Evolutionary conservation across 2,113 vertebrate species (phyloP).

Genomic region (Motacilla tschutschensis): DNA sequence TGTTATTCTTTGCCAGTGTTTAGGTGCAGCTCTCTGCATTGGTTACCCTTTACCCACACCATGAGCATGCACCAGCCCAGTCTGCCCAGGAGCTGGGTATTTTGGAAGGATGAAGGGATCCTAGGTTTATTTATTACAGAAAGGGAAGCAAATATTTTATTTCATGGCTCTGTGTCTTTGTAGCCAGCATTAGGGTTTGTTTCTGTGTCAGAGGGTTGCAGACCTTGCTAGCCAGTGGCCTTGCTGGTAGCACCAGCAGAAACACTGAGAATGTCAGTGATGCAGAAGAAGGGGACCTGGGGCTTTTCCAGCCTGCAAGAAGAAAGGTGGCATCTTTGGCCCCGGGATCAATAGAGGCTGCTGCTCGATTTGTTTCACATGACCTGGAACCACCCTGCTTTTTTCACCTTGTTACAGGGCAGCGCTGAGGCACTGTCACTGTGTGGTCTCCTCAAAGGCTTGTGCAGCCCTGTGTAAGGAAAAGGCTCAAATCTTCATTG

Average conservation of each 20-base stretch:
- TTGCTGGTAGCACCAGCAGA: neutral
- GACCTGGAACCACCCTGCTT: neutral
- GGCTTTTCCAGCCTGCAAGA: neutral
- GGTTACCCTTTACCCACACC: neutral
- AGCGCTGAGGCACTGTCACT: neutral
- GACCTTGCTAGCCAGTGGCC: neutral
- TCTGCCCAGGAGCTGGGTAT: neutral
- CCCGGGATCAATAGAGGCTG: neutral
- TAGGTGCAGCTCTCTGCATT: neutral
- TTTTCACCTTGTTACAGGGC: neutral
- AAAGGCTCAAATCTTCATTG: neutral
- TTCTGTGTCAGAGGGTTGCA: neutral
- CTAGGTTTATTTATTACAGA: neutral
- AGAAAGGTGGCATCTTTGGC: rapidly evolving
- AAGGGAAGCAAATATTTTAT: neutral
- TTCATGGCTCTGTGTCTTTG: neutral
- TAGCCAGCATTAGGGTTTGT: neutral
- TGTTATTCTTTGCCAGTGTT: conserved; percentile 1
- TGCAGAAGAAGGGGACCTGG: neutral
- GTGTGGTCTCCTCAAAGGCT: neutral
- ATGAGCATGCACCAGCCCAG: rapidly evolving
- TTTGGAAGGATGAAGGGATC: neutral
- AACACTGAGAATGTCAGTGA: neutral
- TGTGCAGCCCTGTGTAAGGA: neutral
- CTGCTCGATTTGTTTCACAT: neutral